Evolutionary conservation across 2,113 vertebrate genomes (phyloP), one percentile per base, ranked within the genome.

Genomic region (Hippocampus comes): DNA sequence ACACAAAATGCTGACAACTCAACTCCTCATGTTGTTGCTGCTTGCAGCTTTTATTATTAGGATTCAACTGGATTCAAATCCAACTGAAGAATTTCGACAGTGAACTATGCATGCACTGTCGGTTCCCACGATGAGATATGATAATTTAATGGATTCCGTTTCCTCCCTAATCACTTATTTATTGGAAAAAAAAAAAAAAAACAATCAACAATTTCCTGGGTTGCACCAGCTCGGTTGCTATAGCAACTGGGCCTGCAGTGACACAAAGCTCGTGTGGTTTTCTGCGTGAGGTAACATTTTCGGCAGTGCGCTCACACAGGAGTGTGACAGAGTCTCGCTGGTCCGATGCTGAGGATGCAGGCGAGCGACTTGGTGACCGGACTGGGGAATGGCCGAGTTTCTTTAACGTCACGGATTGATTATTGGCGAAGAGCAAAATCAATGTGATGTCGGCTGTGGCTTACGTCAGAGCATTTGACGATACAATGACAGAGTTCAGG

Each of bases 191-290:
- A 84, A 85, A 75, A 83, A 27, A 59, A 59, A 57, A 23, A 9
- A 9, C 20, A 55, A 51, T 21, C 10, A 56, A 79, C 72, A 80
- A 86, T 81, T 81, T 82, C 85, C 79, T 42, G 57, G 76, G 81
- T 72, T 80, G 78, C 72, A 82, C 57, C 66, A 72, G 82, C 81
- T 77, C 87, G 73, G 87, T 90, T 90, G 83, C 87, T 79, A 88
- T 89, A 81, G 87, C 73, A 86, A 90, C 89, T 20, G 79, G 72
- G 74, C 67, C 74, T 78, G 27, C 21, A 42, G 78, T 86, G 79
- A 78, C 83, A 85, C 75, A 85, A 86, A 79, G 85, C 86, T 83
- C 64, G 64, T 88, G 86, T 61, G 77, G 78, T 85, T 84, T 59
- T 81, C 75, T 75, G 67, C 69, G 60, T 42, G 12, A 74, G 67